phyloP scores from a whole-genome alignment of 2,797 vertebrate genomes.

The Taenioides sp. region DNA sequence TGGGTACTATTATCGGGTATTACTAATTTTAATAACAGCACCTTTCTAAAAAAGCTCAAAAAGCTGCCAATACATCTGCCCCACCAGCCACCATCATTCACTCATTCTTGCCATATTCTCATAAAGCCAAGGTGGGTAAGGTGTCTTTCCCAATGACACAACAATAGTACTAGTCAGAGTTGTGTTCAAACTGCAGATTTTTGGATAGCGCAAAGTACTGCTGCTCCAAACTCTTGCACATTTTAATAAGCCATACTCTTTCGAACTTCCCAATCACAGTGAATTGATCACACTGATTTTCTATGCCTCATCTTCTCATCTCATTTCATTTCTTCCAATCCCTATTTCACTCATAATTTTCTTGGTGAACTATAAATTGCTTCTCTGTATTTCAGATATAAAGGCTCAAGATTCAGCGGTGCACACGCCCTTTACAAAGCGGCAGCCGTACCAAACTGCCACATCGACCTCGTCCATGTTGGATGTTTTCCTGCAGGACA shows the following conservation, averaged over 20 bases:
- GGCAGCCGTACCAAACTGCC: conserved; percentile 87
- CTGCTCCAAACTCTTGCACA: not conserved
- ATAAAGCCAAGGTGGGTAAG: not conserved
- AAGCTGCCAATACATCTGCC: no score
- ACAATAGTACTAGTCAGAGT: not conserved
- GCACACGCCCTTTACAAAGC: conserved; percentile 90
- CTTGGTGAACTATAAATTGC: not conserved
- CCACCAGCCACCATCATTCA: not conserved
- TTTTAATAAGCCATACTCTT: no score
- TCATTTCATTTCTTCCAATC: no score
- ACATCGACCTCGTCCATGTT: conserved; percentile 87
- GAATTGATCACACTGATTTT: no score
- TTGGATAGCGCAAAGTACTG: not conserved
- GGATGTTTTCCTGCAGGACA: conserved; percentile 95
- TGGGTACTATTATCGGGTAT: no score
- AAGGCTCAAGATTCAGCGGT: conserved; percentile 86
- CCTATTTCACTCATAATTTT: not conserved
- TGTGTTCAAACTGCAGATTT: not conserved
- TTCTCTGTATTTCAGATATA: conserved; percentile 77
- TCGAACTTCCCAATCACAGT: no score
- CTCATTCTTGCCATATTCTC: not conserved
- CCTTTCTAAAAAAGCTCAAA: no score
- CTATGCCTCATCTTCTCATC: not conserved
- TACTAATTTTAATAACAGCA: no score
- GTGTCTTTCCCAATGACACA: not conserved